Conservation (phyloP, 2,113 vertebrate genomes). For the Gobio gobio region DNA sequence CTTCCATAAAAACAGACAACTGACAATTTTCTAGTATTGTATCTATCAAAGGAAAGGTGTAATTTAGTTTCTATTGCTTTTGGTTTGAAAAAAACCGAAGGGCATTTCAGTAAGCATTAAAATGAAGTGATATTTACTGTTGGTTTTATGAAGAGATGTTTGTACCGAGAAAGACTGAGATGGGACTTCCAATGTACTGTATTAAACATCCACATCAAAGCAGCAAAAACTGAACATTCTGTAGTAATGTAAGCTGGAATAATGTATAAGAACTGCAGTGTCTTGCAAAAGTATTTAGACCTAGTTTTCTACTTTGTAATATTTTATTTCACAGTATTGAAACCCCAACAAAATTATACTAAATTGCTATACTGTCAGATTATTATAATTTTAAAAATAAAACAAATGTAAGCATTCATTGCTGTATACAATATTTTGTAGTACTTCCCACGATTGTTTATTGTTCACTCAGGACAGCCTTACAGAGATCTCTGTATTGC, state of each 20-base stretch:
- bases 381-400: no score
- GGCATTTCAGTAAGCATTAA: conserved; percentile 41
- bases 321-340: neutral
- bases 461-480: neutral
- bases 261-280: neutral
- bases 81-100: conserved; percentile 51
- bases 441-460: neutral
- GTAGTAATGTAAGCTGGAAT: conserved; percentile 4
- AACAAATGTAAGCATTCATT: no score
- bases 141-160: conserved; percentile 39
- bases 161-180: conserved; percentile 18
- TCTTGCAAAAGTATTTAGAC: neutral
- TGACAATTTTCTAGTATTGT: conserved; percentile 62
- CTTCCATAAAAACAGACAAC: conserved; percentile 59
- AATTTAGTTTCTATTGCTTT: conserved; percentile 66
- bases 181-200: neutral
- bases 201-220: conserved; percentile 24
- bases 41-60: conserved; percentile 70
- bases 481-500: neutral
- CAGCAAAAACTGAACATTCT: neutral
- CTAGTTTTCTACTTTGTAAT: neutral
- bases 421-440: neutral
- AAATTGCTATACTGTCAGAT: neutral
- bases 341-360: neutral
- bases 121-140: conserved; percentile 34